Evolutionary conservation across 2,113 vertebrate species (phyloP), one percentile per base, ranked within the genome.

Genomic region (Macrotus californicus): DNA sequence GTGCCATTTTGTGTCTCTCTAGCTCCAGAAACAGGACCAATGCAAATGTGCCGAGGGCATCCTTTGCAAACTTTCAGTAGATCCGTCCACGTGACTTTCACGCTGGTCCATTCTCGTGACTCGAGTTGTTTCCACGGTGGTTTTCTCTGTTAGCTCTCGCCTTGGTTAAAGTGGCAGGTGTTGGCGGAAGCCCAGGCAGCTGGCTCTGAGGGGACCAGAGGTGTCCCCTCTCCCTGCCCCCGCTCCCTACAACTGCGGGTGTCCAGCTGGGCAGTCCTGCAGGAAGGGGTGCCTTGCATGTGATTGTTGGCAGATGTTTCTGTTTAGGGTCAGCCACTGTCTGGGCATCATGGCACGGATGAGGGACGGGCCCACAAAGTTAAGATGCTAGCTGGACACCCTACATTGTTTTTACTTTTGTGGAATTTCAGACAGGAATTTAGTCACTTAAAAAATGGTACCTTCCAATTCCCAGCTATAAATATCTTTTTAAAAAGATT

Each of bases 331-430:
- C 12, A 26, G 14, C n/a, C 4, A 3, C 22, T 4, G 29, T 10
- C 56, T 4, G 29, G 43, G 2, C 4, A 2, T 5, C n/a, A 3
- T 2, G n/a, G 64, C 15, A 12, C 9, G 18, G 21, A 14, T 8
- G n/a, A 36, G 5, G 2, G 41, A 24, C 10, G 2, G 50, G 36
- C 31, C 29, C 22, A 4, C 1, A 15, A 39, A 3, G 22, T 13
- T 2, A 5, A 43, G 80, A 9, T 15, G 43, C 56, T 9, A 0
- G 3, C 16, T 6, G 9, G 29, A 16, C 13, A 4, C 9, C 16
- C 31, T 9, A 6, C 7, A 1, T 36, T 19, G 15, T 39, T 69
- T 24, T 39, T 4, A 29, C 26, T 34, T 12, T 6, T 13, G 9
- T 72, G 12, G 48, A 34, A 34, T 87, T 76, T 41, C 48, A 76